These are phyloP conservation scores for Semotilus atromaculatus DNA, from an alignment of 2,797 vertebrate genomes.

Conservation along the genomic window DNA sequence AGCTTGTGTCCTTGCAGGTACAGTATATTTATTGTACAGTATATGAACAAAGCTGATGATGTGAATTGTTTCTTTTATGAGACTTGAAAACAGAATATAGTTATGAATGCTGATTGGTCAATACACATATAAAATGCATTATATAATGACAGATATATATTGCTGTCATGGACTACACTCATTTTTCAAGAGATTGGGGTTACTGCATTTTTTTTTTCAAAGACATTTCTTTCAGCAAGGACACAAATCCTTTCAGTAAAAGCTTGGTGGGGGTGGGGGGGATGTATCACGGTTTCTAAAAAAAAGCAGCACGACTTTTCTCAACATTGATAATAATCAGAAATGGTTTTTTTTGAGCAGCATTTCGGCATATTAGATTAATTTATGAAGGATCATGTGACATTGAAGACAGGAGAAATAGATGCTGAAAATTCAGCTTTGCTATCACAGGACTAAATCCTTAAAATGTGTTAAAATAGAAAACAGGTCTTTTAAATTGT, in stretches of 20 bases:
- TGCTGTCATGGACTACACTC: neutral
- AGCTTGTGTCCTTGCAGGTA: conserved; percentile 87
- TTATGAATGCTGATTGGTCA: neutral
- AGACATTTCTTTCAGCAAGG: neutral
- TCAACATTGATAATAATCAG: neutral
- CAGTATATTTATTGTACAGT: neutral
- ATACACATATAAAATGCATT: neutral
- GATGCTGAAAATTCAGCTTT: neutral
- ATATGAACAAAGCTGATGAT: neutral
- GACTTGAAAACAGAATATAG: neutral
- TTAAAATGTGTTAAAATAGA: neutral
- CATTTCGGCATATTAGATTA: neutral
- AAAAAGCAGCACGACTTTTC: neutral
- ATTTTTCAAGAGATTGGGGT: neutral
- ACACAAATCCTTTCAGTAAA: neutral
- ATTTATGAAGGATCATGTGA: neutral
- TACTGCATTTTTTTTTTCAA: neutral
- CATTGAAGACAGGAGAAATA: neutral
- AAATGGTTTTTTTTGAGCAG: neutral
- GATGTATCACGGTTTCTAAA: neutral
- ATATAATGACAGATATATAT: neutral
- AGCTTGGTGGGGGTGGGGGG: too few species aligned
- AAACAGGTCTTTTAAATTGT: neutral
- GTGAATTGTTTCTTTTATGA: neutral
- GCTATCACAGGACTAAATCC: neutral